phyloP scores from a whole-genome alignment of 2,888 invertebrate genomes.

The Morpho deidamia region DNA sequence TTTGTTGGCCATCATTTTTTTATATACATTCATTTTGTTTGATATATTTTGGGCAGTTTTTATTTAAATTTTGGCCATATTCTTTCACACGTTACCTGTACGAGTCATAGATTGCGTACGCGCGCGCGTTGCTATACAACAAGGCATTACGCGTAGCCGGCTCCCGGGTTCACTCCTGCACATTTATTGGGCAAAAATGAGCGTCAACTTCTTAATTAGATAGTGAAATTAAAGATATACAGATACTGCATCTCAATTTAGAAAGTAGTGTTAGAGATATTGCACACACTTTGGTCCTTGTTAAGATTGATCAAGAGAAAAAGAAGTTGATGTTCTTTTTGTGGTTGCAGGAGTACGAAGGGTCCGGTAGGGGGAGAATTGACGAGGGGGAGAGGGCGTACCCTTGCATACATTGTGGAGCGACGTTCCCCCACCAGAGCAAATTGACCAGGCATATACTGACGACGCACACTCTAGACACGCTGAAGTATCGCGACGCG shows the following conservation, averaged over 20 bases:
- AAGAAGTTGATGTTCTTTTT: slow-evolving; percentile 94
- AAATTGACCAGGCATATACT: slow-evolving; percentile 93
- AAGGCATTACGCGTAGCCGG: slow-evolving; percentile 70
- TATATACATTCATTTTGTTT: slow-evolving; percentile 79
- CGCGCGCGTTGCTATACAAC: slow-evolving; percentile 67
- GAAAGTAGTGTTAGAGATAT: slow-evolving; percentile 75
- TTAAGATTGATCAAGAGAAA: slow-evolving; percentile 68
- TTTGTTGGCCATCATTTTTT: slow-evolving; percentile 91
- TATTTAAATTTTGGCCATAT: slow-evolving; percentile 69
- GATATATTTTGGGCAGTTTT: slow-evolving; percentile 72
- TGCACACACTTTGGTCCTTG: slow-evolving; percentile 69
- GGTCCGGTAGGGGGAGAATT: slow-evolving; percentile 78
- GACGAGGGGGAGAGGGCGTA: slow-evolving; percentile 78
- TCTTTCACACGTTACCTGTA: slow-evolving; percentile 55
- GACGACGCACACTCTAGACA: slow-evolving; percentile 92
- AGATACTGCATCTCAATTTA: slow-evolving; percentile 75
- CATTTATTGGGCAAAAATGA: slow-evolving; percentile 87
- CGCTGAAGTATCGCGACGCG: slow-evolving; percentile 91
- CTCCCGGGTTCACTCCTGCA: slow-evolving; percentile 75
- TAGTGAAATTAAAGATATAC: slow-evolving; percentile 62
- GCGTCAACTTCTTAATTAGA: slow-evolving; percentile 89
- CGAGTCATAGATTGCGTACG: slow-evolving; percentile 57
- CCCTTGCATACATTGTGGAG: slow-evolving; percentile 94
- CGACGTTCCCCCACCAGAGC: slow-evolving; percentile 92
- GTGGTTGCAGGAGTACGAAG: slow-evolving; percentile 95